Evolutionary conservation across 2,113 vertebrate species (phyloP).

Genomic region (Corythornis vintsioides): DNA sequence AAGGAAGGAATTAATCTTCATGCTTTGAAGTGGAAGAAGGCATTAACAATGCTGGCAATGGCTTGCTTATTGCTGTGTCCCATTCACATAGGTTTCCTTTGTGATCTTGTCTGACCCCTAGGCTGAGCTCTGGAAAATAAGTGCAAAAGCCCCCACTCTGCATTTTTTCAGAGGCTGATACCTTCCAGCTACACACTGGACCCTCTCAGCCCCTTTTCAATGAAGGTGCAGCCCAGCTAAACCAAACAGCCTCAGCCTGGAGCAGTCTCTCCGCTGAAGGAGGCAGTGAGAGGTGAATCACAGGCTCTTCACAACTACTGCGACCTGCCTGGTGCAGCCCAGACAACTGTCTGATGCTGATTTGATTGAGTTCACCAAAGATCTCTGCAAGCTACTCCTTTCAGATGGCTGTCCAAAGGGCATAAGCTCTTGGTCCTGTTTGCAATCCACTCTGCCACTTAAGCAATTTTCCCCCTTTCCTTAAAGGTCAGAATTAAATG

Average conservation of each 20-base stretch:
- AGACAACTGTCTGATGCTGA: not conserved
- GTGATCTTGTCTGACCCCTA: not conserved
- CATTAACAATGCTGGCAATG: not conserved
- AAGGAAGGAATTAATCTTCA: slow-evolving; percentile 17
- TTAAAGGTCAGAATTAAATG: slow-evolving; percentile 45
- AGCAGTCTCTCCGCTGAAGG: not conserved
- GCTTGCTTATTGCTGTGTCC: not conserved
- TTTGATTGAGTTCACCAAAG: not conserved
- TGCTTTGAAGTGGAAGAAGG: slow-evolving; percentile 2
- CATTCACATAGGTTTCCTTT: not conserved
- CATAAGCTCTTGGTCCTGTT: not conserved
- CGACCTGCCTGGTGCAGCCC: not conserved
- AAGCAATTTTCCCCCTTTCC: not conserved
- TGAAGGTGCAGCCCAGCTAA: not conserved
- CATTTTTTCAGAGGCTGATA: not conserved
- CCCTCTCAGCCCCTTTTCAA: fast-evolving
- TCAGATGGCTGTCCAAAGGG: not conserved
- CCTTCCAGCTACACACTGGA: not conserved
- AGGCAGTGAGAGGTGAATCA: not conserved
- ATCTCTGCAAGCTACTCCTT: not conserved
- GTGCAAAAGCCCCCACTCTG: not conserved
- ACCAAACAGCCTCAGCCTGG: not conserved
- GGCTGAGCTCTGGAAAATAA: not conserved
- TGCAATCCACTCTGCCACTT: not conserved
- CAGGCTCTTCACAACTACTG: not conserved